These are phyloP conservation scores for Forbesichthys agassizii DNA, from an alignment of 2,113 vertebrate genomes.

Conservation along the genomic window DNA sequence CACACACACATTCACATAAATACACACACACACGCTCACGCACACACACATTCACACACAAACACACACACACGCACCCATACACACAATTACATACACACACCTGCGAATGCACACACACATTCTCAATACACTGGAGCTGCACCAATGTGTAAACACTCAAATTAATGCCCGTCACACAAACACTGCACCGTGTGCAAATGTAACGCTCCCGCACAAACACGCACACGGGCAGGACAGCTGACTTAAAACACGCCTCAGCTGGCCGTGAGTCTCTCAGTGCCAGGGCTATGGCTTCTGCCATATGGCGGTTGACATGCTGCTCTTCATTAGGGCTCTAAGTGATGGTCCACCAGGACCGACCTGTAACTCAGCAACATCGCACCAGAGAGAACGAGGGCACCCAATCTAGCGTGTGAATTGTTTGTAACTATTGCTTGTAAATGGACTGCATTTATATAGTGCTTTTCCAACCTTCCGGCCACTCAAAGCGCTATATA, in stretches of 20 bases:
- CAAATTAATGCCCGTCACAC: too few relatives aligned
- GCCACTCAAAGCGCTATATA: too few relatives aligned
- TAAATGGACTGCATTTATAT: neutral
- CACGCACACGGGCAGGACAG: neutral
- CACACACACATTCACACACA: neutral
- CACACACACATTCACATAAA: conserved; percentile 8
- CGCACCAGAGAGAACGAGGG: conserved; percentile 22
- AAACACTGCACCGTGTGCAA: too few relatives aligned
- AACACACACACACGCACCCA: conserved; percentile 13
- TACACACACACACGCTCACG: conserved; percentile 25
- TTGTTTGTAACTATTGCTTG: conserved; percentile 14
- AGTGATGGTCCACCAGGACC: conserved; percentile 42
- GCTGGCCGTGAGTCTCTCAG: conserved; percentile 43
- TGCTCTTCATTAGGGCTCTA: conserved; percentile 69
- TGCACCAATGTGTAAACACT: too few relatives aligned
- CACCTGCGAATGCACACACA: neutral
- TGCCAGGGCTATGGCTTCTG: conserved; percentile 49
- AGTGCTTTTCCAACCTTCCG: too few relatives aligned
- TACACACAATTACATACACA: conserved; percentile 1
- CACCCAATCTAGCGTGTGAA: conserved; percentile 29
- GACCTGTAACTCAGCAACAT: conserved; percentile 42
- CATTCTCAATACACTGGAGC: too few relatives aligned
- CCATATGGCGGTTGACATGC: conserved; percentile 70
- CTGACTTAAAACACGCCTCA: conserved; percentile 34
- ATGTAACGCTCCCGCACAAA: neutral